Evolutionary conservation across 2,888 invertebrate species (phyloP), one percentile per base, ranked within the genome.

Genomic region (Caenorhabditis parvicauda): DNA sequence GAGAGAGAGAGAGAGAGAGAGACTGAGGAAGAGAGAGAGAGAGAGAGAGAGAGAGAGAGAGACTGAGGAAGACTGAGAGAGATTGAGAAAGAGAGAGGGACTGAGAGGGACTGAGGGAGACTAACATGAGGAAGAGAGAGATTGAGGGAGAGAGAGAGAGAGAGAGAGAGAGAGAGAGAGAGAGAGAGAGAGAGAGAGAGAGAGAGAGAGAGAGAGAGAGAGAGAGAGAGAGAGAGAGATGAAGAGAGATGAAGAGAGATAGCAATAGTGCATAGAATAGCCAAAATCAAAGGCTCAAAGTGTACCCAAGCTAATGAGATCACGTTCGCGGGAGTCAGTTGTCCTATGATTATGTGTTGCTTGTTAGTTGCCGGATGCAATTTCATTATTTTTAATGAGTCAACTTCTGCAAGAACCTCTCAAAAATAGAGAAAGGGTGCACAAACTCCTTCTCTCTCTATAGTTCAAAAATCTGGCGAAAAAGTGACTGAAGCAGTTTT

Each of bases 281-380:
- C 38, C 49, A 44, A 43, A 55, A 55, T 55, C 49, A 48, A 55
- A n/a, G n/a, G n/a, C n/a, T n/a, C n/a, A n/a, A n/a, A n/a, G n/a
- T n/a, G n/a, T n/a, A n/a, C n/a, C n/a, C n/a, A n/a, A n/a, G n/a
- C n/a, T n/a, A n/a, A n/a, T n/a, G n/a, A n/a, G n/a, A n/a, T n/a
- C n/a, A n/a, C n/a, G n/a, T n/a, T n/a, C n/a, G n/a, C n/a, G n/a
- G n/a, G n/a, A n/a, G n/a, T n/a, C n/a, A n/a, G n/a, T n/a, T n/a
- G n/a, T n/a, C n/a, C n/a, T n/a, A n/a, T n/a, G n/a, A 48, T 55
- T 49, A 55, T 55, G 49, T 39, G 19, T 39, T 45, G 49, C 44
- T 55, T 44, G 55, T 49, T 49, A 49, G 55, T 49, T 45, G 44
- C 49, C 55, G 49, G 49, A 49, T 48, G 22, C 48, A 54, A 54